phyloP scores from a whole-genome alignment of 2,113 vertebrate genomes.

The Synodontis membranacea region DNA sequence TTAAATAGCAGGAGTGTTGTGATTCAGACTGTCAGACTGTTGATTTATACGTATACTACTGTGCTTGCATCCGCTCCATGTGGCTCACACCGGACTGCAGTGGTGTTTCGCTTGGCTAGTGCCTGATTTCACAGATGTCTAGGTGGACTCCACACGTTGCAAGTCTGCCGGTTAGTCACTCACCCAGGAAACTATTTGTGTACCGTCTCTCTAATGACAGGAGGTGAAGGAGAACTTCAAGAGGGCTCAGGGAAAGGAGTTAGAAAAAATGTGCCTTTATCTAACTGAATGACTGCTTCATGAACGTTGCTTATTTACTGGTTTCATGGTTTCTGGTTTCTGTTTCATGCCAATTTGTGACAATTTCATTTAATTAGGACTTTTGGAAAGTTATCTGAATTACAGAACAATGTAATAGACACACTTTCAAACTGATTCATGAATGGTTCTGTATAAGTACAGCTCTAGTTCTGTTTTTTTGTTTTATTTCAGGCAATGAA shows the following conservation, averaged over 20 bases:
- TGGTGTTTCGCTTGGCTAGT: constrained; percentile 37
- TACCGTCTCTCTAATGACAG: constrained; percentile 73
- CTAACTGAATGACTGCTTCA: not conserved
- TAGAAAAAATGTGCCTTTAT: not conserved
- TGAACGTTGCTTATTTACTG: not conserved
- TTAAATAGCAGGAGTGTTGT: constrained; percentile 25
- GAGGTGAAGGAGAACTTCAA: constrained; percentile 62
- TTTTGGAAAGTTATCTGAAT: not conserved
- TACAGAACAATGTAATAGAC: not conserved
- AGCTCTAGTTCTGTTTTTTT: not conserved
- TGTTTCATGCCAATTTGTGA: not conserved
- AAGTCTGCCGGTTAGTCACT: constrained; percentile 62
- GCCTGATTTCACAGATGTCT: constrained; percentile 63
- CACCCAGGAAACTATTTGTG: constrained; percentile 58
- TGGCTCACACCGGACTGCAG: constrained; percentile 3
- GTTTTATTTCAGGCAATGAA: not conserved
- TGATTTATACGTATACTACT: constrained; percentile 26
- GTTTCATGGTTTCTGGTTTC: not conserved
- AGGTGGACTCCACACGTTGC: constrained; percentile 56
- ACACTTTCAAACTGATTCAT: not conserved
- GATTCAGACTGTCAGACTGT: constrained; percentile 15
- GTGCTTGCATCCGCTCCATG: constrained; percentile 26
- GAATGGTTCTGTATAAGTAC: not conserved
- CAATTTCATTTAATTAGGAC: not conserved
- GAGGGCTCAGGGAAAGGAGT: constrained; percentile 31